Evolutionary conservation across 2,888 invertebrate species (phyloP).

Genomic region (Torymus auratus): DNA sequence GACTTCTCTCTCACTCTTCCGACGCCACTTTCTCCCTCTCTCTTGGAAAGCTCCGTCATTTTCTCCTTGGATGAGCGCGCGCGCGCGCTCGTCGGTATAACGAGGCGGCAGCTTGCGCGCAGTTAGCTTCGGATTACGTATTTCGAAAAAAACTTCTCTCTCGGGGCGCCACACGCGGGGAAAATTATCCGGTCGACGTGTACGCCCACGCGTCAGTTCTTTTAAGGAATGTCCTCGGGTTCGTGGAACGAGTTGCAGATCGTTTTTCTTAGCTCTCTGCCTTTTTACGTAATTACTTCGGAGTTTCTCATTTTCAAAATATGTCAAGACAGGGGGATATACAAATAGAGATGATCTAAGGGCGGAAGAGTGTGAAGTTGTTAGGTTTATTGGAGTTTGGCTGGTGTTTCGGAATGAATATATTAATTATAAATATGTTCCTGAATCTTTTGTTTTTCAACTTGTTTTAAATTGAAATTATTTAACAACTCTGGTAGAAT

Average conservation of each 20-base stretch:
- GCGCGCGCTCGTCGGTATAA: slow-evolving; percentile 62
- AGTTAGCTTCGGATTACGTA: slow-evolving; percentile 63
- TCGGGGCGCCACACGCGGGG: slow-evolving; percentile 16
- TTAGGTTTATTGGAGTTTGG: neutral
- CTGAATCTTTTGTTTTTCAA: too few species aligned
- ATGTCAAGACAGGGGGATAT: slow-evolving; percentile 6
- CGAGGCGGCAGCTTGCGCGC: slow-evolving; percentile 59
- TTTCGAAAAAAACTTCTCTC: slow-evolving; percentile 59
- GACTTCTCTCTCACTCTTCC: slow-evolving; percentile 60
- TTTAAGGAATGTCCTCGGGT: slow-evolving; percentile 36
- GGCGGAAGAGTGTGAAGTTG: neutral
- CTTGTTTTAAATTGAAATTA: too few species aligned
- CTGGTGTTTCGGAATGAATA: too few species aligned
- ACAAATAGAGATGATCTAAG: slow-evolving; percentile 15
- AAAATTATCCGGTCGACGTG: slow-evolving; percentile 41
- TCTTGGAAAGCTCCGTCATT: slow-evolving; percentile 61
- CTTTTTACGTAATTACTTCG: slow-evolving; percentile 32
- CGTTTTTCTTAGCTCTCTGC: slow-evolving; percentile 17
- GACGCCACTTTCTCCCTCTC: slow-evolving; percentile 62
- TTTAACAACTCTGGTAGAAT: too few species aligned
- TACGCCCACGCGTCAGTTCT: slow-evolving; percentile 48
- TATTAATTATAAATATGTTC: too few species aligned
- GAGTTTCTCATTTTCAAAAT: slow-evolving; percentile 25
- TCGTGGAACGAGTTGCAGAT: slow-evolving; percentile 35
- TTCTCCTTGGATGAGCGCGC: slow-evolving; percentile 63